Conservation (phyloP, 2,888 invertebrate genomes). For the Hydrotaea cyrtoneurina region DNA sequence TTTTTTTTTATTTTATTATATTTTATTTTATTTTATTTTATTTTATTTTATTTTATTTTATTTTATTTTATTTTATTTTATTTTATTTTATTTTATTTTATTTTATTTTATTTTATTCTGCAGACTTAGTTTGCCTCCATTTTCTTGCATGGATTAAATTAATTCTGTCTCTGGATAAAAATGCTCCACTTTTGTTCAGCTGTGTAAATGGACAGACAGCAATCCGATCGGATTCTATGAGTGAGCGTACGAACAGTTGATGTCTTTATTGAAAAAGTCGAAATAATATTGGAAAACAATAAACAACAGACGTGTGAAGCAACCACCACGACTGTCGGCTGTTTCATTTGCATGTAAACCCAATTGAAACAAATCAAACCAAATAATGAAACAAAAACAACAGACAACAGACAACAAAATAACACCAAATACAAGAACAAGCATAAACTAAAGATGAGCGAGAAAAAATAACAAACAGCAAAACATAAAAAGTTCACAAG, state of each 20-base stretch:
- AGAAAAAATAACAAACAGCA: not conserved
- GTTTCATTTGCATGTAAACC: constrained; percentile 62
- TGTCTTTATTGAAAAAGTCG: constrained; percentile 48
- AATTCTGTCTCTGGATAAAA: not conserved
- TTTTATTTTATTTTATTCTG: no score
- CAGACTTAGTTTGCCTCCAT: no score
- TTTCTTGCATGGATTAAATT: no score
- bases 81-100: no score
- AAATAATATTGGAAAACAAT: constrained; percentile 53
- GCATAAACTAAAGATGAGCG: constrained; percentile 23
- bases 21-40: no score
- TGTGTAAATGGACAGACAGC: not conserved
- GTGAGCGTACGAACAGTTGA: constrained; percentile 13
- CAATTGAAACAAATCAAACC: constrained; percentile 62
- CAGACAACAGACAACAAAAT: constrained; percentile 24
- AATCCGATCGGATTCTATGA: not conserved
- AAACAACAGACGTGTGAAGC: constrained; percentile 49
- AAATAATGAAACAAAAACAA: constrained; percentile 29
- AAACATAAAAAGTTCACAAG: constrained; percentile 57
- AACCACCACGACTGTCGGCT: constrained; percentile 31
- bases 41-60: no score
- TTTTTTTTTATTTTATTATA: no score
- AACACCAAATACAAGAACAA: constrained; percentile 12
- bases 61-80: no score
- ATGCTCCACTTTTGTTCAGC: not conserved